Evolutionary conservation across 2,888 invertebrate species (phyloP), one percentile per base, ranked within the genome.

Genomic region (Lordiphosa andalusiaca): DNA sequence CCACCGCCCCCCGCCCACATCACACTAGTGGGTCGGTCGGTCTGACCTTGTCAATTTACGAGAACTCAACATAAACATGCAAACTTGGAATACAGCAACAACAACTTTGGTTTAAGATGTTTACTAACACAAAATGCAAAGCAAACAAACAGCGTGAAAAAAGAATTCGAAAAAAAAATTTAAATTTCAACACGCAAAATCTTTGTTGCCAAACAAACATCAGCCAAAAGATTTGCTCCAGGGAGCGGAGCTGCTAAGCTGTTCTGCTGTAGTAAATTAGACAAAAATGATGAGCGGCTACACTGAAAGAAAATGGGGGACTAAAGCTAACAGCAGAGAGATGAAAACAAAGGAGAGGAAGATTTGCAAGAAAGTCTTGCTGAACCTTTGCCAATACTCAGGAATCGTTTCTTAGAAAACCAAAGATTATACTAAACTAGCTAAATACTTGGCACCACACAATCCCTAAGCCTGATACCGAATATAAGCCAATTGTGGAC

Each of bases 141-240:
- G 16, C 44, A 44, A 44, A 44, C 44, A 44, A 44, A 44, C 44
- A 44, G 13, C 21, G 12, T 23, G 12, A 21, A 40, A 16, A 40
- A 40, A 21, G 3, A 10, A 21, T 16, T 1, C 16, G 2, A 10
- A 44, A 30, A 44, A 44, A 16, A 44, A 30, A 30, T 44, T 33
- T 13, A 44, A 44, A 44, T 44, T 44, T 44, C 44, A 44, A 44
- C 44, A 44, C 44, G 44, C 44, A 44, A 44, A 44, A 30, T 44
- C 30, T 44, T 44, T 44, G 44, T 44, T 44, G 44, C 44, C 44
- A 44, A 44, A 44, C 44, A 44, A 44, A 44, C 44, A 44, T 10
- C 3, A 30, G 30, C 10, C 30, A 44, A 44, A 44, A 44, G 44
- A 30, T 33, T 41, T 41, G 41, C 30, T 30, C 30, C 4, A 10